Evolutionary conservation across 2,797 vertebrate genomes (phyloP).

Genomic region (Botia almorhae): DNA sequence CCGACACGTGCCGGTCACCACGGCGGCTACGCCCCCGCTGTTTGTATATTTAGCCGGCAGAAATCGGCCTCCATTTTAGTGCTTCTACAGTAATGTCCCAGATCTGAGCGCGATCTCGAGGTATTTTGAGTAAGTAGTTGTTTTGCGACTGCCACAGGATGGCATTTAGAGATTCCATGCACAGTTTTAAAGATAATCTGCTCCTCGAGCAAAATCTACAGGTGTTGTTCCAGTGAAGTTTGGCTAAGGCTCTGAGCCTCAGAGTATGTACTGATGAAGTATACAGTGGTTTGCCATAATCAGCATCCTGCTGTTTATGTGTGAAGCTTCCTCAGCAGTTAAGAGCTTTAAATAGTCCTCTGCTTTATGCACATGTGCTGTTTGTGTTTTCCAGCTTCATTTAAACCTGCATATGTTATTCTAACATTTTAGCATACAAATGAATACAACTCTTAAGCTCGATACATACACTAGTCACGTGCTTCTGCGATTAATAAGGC

Average conservation of each 20-base stretch:
- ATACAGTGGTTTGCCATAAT: conserved; percentile 66
- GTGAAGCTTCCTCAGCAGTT: conserved; percentile 65
- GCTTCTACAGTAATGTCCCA: conserved; percentile 14
- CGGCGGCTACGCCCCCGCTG: not conserved
- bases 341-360: conserved; percentile 68
- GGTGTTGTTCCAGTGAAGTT: conserved; percentile 36
- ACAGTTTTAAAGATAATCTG: conserved; percentile 30
- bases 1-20: not conserved
- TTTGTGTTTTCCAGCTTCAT: conserved; percentile 35
- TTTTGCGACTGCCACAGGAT: conserved; percentile 5
- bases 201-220: conserved; percentile 27
- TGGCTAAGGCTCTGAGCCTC: conserved; percentile 31
- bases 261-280: conserved; percentile 38
- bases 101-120: conserved; percentile 9
- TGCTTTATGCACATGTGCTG: conserved; percentile 38
- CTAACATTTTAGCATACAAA: not conserved
- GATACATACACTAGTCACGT: not conserved
- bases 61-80: conserved; percentile 16
- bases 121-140: conserved; percentile 44
- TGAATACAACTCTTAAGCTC: not conserved
- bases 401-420: conserved; percentile 36
- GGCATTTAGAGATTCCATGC: conserved; percentile 25
- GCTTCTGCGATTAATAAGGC: not conserved
- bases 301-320: conserved; percentile 73
- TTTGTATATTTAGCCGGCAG: conserved; percentile 20